A percentile compares a stretch with the other conserved stretches of the same genome.
These are phyloP conservation scores for Dromas ardeola DNA, from an alignment of 2,113 vertebrate genomes.

Conservation along the genomic window DNA sequence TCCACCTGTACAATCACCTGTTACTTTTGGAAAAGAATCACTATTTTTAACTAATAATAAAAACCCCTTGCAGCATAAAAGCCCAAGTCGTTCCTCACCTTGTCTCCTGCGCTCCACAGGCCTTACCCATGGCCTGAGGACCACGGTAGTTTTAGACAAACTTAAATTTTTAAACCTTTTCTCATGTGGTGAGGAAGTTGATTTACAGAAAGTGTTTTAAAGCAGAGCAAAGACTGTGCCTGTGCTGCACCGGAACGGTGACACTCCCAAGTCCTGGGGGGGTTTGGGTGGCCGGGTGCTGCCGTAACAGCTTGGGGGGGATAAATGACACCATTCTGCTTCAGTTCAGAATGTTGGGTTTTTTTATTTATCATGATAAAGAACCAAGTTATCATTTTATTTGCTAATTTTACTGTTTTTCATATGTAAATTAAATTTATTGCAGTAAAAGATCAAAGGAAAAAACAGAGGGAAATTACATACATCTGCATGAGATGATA, in stretches of 20 bases:
- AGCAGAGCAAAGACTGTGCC: neutral
- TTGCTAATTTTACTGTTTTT: neutral
- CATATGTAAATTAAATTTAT: neutral
- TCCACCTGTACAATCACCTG: neutral
- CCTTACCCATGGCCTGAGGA: neutral
- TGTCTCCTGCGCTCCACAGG: fast-evolving
- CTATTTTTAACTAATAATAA: neutral
- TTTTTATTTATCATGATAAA: neutral
- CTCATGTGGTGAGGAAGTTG: neutral
- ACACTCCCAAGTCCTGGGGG: neutral
- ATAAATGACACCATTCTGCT: neutral
- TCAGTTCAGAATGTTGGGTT: neutral
- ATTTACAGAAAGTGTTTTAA: too few relatives aligned
- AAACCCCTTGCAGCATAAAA: neutral
- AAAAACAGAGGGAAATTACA: neutral
- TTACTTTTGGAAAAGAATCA: neutral
- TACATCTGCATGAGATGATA: neutral
- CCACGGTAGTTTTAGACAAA: neutral
- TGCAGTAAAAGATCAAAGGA: neutral
- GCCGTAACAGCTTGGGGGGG: neutral
- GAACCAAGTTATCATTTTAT: neutral
- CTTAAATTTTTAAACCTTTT: neutral
- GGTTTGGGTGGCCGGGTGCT: too few relatives aligned
- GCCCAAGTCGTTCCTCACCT: neutral
- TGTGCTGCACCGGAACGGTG: fast-evolving